Percentiles rank a stretch among this genome's conserved stretches.
Conservation (phyloP, 1,140 invertebrate species). For the Trissolcus basalis region DNA sequence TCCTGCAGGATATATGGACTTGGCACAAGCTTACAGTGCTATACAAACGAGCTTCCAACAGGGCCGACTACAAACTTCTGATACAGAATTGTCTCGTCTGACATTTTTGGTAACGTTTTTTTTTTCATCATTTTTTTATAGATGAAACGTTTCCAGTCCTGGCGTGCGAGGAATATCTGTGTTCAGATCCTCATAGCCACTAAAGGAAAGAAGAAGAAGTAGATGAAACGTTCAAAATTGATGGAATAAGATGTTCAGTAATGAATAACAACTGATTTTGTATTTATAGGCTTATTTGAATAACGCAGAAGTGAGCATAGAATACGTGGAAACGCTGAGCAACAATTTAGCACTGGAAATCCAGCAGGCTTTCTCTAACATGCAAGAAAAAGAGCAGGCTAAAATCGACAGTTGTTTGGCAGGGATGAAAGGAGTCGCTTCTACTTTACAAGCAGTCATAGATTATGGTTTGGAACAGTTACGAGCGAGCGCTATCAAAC, state of each 20-base stretch:
- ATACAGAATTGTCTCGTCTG: slow-evolving; percentile 85
- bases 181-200: too few relatives aligned
- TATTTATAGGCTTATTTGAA: slow-evolving; percentile 87
- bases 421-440: slow-evolving; percentile 85
- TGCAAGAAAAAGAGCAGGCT: slow-evolving; percentile 81
- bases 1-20: slow-evolving; percentile 89
- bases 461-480: slow-evolving; percentile 92
- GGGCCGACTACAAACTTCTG: slow-evolving; percentile 86
- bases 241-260: too few relatives aligned
- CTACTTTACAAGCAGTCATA: slow-evolving; percentile 85
- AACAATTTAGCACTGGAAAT: slow-evolving; percentile 85
- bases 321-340: slow-evolving; percentile 90
- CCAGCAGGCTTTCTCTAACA: slow-evolving; percentile 78
- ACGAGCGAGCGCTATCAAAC: slow-evolving; percentile 87
- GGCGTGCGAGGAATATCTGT: too few relatives aligned
- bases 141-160: too few relatives aligned
- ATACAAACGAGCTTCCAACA: slow-evolving; percentile 89
- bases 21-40: slow-evolving; percentile 87
- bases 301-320: slow-evolving; percentile 93
- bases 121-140: slow-evolving; percentile 1
- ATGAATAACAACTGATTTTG: too few relatives aligned
- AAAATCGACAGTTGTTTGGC: slow-evolving; percentile 86
- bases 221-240: too few relatives aligned
- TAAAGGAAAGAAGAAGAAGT: too few relatives aligned
- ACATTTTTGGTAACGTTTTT: slow-evolving; percentile 82